Evolutionary conservation across 2,888 invertebrate genomes (phyloP), one percentile per base, ranked within the genome.

Genomic region (Aleiodes testaceus): DNA sequence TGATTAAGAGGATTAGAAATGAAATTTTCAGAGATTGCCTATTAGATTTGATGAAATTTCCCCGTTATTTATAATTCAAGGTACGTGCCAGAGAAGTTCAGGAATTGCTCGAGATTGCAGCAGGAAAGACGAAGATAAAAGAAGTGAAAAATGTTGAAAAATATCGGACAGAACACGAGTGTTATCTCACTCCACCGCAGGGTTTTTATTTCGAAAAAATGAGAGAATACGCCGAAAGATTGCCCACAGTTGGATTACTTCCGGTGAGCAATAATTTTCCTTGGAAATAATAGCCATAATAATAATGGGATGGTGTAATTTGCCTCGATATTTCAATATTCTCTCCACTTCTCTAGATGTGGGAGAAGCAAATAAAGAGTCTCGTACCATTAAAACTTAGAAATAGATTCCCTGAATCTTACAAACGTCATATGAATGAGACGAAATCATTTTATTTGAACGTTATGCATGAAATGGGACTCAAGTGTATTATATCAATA

Each of bases 401-500:
- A 72, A 86, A 86, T 30, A 89, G 89, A 52, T 93, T 90, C 82
- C 90, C 90, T 0, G 84, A 88, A 26, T 80, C 92, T 0, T 88
- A 91, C 45, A 88, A 89, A 30, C 88, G 86, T 6, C 87, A 92
- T 18, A 88, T 92, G 72, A 79, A 87, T 3, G 92, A 92, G 59
- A 86, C 88, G 1, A 83, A 80, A 53, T 66, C 73, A 2, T 87
- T 80, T 73, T 88, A 78, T 75, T 82, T 61, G 77, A 81, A 45
- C 76, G 78, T 67, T 75, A 85, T 72, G 83, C 88, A 92, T 76
- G 87, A 89, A 0, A 89, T 91, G 44, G 93, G 93, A 11, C 90
- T 94, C 59, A 91, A 91, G 79, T 90, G 90, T 42, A 90, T 92
- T 68, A 89, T 93, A 14, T 89, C 90, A 44, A 91, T 91, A 0